Evolutionary conservation across 2,888 invertebrate species (phyloP).

Genomic region (Subacronicta megacephala): DNA sequence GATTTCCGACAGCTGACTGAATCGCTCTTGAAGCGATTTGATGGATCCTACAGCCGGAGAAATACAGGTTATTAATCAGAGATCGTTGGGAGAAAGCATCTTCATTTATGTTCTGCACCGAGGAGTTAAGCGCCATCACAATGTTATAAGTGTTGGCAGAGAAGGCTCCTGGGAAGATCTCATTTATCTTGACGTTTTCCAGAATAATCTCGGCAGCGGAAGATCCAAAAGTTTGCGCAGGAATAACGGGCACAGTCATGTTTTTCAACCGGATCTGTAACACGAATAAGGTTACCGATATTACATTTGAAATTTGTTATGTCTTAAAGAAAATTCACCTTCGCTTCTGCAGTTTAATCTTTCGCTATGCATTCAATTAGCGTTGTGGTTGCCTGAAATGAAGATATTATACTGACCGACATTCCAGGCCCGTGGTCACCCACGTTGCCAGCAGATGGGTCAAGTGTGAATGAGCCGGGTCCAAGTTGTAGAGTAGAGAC

Average conservation of each 20-base stretch:
- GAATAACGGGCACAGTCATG: conserved; percentile 89
- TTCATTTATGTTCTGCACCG: conserved; percentile 89
- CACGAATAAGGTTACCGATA: no score
- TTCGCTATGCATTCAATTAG: conserved; percentile 36
- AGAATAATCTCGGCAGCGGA: conserved; percentile 90
- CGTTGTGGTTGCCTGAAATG: conserved; percentile 27
- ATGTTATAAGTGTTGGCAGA: conserved; percentile 91
- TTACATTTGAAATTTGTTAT: no score
- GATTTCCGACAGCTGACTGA: conserved; percentile 90
- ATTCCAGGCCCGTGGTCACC: conserved; percentile 91
- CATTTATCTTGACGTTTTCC: conserved; percentile 84
- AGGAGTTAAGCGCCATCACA: conserved; percentile 90
- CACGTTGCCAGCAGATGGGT: conserved; percentile 88
- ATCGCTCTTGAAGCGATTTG: conserved; percentile 90
- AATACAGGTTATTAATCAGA: conserved; percentile 90
- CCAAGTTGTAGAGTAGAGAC: conserved; percentile 89
- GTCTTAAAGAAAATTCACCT: not conserved
- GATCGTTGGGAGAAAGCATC: conserved; percentile 91
- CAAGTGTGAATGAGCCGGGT: conserved; percentile 91
- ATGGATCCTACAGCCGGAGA: conserved; percentile 90
- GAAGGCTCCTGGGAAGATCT: conserved; percentile 91
- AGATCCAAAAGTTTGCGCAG: conserved; percentile 91
- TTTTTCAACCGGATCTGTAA: conserved; percentile 91
- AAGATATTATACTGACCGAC: conserved; percentile 78
- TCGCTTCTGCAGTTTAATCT: conserved; percentile 36